Evolutionary conservation across 2,888 invertebrate species (phyloP), one percentile per base, ranked within the genome.

Genomic region (Caenorhabditis virilis): DNA sequence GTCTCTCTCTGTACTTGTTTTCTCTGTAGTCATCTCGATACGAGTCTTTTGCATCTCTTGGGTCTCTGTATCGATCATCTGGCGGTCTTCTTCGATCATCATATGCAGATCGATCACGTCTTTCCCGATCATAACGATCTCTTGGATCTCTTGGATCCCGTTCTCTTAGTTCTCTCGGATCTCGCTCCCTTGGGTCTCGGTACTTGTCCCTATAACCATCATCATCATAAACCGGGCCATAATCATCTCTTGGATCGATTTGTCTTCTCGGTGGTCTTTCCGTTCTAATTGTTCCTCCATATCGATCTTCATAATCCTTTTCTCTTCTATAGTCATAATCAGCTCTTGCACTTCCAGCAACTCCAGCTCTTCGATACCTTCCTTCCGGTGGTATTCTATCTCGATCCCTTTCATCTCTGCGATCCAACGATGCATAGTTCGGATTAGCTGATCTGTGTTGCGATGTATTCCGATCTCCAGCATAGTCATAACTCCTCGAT

Each of bases 401-500:
- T 4, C 70, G 54, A 2, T 70, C 62, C 13, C 63, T 54, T 16
- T 69, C 65, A 2, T 62, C 69, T 18, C 69, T 63, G 22, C 77
- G 47, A 48, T 77, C 79, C 50, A 79, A 56, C 5, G 77, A 77
- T n/a, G 73, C 63, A 60, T 77, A 79, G 47, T 72, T 66, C 22
- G 52, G 48, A 26, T 72, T 65, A 7, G 63, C 50, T 38, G 9
- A 38, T 15, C 41, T 5, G 20, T 41, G 20, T 22, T 41, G 41
- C 22, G 41, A 41, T 36, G 11, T 9, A 5, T n/a, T n/a, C 46
- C 33, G 49, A 47, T 73, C 76, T 13, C 74, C 77, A 9, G 82
- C 74, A 50, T 82, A 69, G 48, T 83, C 82, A 48, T 82, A 81
- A 46, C 78, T 78, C 9, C 74, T 61, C 36, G 80, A 80, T 59